Evolutionary conservation across 2,797 vertebrate genomes (phyloP), one percentile per base, ranked within the genome.

Genomic region (Acestrorhynchus altus): DNA sequence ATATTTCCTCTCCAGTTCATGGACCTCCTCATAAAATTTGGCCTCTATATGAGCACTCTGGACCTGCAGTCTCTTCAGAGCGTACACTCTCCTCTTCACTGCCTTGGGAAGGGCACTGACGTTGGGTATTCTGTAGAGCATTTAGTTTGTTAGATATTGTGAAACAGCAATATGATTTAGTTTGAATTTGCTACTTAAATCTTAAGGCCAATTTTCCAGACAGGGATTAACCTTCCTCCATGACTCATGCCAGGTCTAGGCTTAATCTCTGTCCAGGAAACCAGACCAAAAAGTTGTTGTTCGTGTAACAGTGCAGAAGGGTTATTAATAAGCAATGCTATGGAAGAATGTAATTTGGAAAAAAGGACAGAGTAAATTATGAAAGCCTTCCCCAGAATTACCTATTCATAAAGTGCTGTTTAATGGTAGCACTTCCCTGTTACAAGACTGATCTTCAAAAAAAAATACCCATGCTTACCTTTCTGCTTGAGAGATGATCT

Each of bases 1-100:
- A 0, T 98, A 99, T 79, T 99, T 99, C 86, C 97, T 92, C 91
- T 99, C 97, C 74, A 99, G 86, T 83, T 97, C 97, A 2, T 99
- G 98, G 49, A 99, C 96, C 86, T 99, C 98, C 80, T 99, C 96
- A 28, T 99, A 99, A 92, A 99, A 99, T 87, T 96, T 97, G 60
- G 97, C 96, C 86, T 99, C 97, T 88, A 97, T 97, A 87, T 97
- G 95, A 20, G 96, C 96, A 79, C 96, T 98, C 73, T 96, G 95
- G 86, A 96, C 95, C 89, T 99, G 98, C 40, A 99, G 95, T 84
- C 95, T 95, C 85, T 99, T 99, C 91, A 99, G 84, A 18, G 98
- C 97, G 74, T 97, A 94, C 56, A 99, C 95, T 94, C 98, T 92
- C 88, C 97, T 94, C 87, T 95, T 98, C 74, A 99, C 96, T 2